Evolutionary conservation across 2,888 invertebrate species (phyloP), one percentile per base, ranked within the genome.

Genomic region (Torymus auratus): DNA sequence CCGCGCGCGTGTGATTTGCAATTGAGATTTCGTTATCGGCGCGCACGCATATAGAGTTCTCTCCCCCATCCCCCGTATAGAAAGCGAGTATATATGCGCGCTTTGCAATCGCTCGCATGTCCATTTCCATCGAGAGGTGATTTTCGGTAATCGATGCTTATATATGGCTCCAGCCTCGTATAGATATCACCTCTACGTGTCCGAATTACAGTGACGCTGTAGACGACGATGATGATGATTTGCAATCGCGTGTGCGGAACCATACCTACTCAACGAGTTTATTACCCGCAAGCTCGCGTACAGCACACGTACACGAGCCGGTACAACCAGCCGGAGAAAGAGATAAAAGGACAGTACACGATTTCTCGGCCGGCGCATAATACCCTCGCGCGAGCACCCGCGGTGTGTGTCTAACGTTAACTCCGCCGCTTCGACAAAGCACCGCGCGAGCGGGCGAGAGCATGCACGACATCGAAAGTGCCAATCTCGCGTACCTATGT

Each of bases 21-120:
- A 74, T 74, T 74, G 56, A 64, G 64, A 64, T 55, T 73, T 73
- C 55, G 72, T 64, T 73, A 73, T 65, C 73, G 73, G 50, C 41
- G 41, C 7, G 41, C 41, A 41, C 41, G 41, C 41, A 41, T 41
- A 28, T 41, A 41, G 41, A 5, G 41, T 41, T 41, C 41, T 7
- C 41, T 41, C 41, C 41, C 7, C 41, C 41, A 41, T 41, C 41
- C 41, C 41, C 41, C 7, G n/a, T 41, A 41, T 41, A 41, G 41
- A 41, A 41, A 41, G 41, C 41, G 41, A 41, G 7, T 41, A 41
- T 7, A 41, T 7, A 41, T 41, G 5, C 28, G 28, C 15, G 15
- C 58, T 58, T 58, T 58, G 15, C 58, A 15, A 58, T 56, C 15
- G n/a, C 56, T 15, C 58, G 58, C 58, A 17, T 58, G 58, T 58